A percentile compares a stretch with the other conserved stretches of the same genome.
These are phyloP conservation scores for Trididemnum clinides DNA, from an alignment of 23 tunicate species.

Conservation along the genomic window DNA sequence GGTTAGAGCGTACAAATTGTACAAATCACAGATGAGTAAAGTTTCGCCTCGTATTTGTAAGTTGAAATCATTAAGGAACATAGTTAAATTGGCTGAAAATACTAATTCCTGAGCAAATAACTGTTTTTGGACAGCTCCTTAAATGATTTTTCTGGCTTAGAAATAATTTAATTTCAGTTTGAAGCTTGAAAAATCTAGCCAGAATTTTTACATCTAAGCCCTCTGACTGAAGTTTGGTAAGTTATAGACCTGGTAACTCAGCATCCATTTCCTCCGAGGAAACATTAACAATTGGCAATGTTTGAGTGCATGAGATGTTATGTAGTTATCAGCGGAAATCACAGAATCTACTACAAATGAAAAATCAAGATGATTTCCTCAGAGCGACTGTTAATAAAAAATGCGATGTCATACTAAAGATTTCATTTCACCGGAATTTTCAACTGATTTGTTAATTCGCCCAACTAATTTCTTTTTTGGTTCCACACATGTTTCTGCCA, in stretches of 20 bases:
- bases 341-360: background rate
- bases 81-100: background rate
- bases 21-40: background rate
- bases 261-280: background rate
- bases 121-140: background rate
- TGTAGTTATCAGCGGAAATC: background rate
- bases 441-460: background rate
- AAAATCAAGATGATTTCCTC: background rate
- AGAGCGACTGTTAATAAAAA: background rate
- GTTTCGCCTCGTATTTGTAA: background rate
- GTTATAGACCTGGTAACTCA: background rate
- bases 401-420: background rate
- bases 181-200: background rate
- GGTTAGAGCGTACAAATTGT: too few relatives aligned
- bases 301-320: background rate
- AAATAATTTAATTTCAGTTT: background rate
- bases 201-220: background rate
- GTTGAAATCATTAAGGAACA: background rate
- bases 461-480: background rate
- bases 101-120: background rate
- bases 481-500: slow-evolving; percentile 4
- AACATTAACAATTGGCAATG: background rate
- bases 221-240: background rate
- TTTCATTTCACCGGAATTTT: background rate
- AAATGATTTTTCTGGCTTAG: background rate